Conservation (phyloP, 2,113 vertebrate genomes). For the Sander lucioperca region DNA sequence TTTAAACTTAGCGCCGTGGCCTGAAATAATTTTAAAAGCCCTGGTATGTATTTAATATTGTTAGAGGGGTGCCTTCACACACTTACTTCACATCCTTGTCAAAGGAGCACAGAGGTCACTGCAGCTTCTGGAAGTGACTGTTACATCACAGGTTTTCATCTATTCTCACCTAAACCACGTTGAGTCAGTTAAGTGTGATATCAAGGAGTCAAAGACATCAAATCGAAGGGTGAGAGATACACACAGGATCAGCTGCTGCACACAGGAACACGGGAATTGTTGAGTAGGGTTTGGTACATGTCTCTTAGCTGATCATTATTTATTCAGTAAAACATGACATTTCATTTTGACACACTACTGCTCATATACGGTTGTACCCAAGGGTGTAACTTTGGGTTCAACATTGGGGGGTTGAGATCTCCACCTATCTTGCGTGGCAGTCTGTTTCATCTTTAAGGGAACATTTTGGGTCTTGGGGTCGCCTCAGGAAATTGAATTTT, state of each 20-base stretch:
- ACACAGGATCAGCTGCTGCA: constrained; percentile 47
- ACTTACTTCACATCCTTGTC: constrained; percentile 22
- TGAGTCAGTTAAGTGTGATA: constrained; percentile 25
- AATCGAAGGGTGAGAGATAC: constrained; percentile 37
- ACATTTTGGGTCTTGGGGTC: no score
- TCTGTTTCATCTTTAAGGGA: no score
- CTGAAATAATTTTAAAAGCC: neutral
- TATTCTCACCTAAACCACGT: constrained; percentile 55
- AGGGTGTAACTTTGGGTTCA: no score
- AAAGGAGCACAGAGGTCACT: constrained; percentile 45
- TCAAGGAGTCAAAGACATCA: constrained; percentile 35
- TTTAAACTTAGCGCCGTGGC: neutral
- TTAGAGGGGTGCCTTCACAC: constrained; percentile 31
- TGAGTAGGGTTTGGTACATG: constrained; percentile 4
- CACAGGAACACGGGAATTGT: constrained; percentile 8
- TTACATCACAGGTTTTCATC: constrained; percentile 34
- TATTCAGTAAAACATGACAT: constrained; percentile 3
- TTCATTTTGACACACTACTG: neutral
- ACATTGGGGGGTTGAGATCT: no score
- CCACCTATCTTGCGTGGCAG: no score
- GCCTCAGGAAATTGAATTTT: no score
- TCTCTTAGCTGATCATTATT: constrained; percentile 23
- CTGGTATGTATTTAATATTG: constrained; percentile 14
- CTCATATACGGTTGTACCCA: no score
- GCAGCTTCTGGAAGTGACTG: constrained; percentile 34